phyloP scores from a whole-genome alignment of 2,113 vertebrate species.

The Pelobates fuscus region DNA sequence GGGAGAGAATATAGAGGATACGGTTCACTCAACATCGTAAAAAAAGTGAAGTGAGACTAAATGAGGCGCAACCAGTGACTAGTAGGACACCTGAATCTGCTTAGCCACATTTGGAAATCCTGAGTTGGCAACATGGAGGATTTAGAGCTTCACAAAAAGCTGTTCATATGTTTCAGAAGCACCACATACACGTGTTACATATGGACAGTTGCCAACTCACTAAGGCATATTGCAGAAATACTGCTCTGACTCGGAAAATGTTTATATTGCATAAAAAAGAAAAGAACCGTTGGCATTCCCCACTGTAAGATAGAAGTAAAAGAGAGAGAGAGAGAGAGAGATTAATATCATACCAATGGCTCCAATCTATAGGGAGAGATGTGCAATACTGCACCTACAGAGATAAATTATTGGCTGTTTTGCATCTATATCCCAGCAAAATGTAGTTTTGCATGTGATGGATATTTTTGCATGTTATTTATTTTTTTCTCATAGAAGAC shows the following conservation, averaged over 20 bases:
- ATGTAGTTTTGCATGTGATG: too few relatives aligned
- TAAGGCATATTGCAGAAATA: not conserved
- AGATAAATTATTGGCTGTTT: too few relatives aligned
- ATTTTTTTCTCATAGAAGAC: too few relatives aligned
- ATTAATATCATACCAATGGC: too few relatives aligned
- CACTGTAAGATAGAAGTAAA: too few relatives aligned
- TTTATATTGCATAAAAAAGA: too few relatives aligned
- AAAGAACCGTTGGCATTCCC: too few relatives aligned
- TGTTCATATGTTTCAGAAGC: not conserved
- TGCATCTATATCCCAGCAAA: too few relatives aligned
- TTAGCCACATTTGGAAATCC: not conserved
- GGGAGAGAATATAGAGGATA: not conserved
- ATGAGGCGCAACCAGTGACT: not conserved
- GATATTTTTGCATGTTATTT: too few relatives aligned
- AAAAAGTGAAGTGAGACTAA: not conserved
- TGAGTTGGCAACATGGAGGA: not conserved
- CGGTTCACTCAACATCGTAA: not conserved
- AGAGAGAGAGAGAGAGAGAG: too few relatives aligned
- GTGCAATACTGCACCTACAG: too few relatives aligned
- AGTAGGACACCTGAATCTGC: not conserved
- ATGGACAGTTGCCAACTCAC: not conserved
- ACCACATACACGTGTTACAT: not conserved
- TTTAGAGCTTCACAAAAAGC: constrained; percentile 1
- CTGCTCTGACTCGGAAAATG: not conserved
- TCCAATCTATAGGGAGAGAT: too few relatives aligned